Conservation (phyloP, 1,140 invertebrate species). For the Drosophila tsacasi region DNA sequence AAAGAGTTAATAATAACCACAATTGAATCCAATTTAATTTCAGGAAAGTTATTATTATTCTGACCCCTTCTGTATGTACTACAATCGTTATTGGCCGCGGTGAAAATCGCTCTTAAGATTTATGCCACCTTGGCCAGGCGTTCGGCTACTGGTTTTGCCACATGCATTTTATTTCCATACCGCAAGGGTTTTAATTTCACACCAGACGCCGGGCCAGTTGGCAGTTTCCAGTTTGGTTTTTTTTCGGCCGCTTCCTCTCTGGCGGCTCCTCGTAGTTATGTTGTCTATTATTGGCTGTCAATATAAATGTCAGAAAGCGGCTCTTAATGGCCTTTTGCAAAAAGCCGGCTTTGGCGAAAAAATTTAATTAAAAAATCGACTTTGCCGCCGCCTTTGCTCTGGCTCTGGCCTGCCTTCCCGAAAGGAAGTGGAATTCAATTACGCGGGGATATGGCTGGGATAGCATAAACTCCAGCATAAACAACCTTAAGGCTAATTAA, state of each 20-base stretch:
- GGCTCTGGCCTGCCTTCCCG: too few species aligned
- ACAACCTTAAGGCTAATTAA: conserved; percentile 56
- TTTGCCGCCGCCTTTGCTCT: conserved; percentile 10
- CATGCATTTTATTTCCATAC: conserved; percentile 53
- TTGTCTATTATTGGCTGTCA: conserved; percentile 84
- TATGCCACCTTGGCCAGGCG: conserved; percentile 55
- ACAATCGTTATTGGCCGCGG: conserved; percentile 9
- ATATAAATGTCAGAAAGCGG: conserved; percentile 81
- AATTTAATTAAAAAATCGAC: conserved; percentile 70
- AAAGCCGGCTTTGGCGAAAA: conserved; percentile 55
- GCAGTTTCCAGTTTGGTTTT: conserved; percentile 27
- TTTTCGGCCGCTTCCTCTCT: conserved; percentile 17
- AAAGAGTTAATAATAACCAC: too few species aligned
- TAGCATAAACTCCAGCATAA: conserved; percentile 32
- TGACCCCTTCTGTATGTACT: conserved; percentile 2
- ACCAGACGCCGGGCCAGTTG: conserved; percentile 53
- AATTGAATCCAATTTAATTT: not conserved
- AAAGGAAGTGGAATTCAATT: conserved; percentile 68
- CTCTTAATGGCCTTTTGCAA: conserved; percentile 72
- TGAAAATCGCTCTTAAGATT: conserved; percentile 74
- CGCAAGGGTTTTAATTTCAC: conserved; percentile 74
- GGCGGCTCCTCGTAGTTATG: conserved; percentile 66
- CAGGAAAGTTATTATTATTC: not conserved
- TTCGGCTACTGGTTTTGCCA: conserved; percentile 73
- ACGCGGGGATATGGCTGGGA: conserved; percentile 16